These are phyloP conservation scores for Magallana nippona DNA, from an alignment of 2,888 invertebrate species.

Conservation along the genomic window DNA sequence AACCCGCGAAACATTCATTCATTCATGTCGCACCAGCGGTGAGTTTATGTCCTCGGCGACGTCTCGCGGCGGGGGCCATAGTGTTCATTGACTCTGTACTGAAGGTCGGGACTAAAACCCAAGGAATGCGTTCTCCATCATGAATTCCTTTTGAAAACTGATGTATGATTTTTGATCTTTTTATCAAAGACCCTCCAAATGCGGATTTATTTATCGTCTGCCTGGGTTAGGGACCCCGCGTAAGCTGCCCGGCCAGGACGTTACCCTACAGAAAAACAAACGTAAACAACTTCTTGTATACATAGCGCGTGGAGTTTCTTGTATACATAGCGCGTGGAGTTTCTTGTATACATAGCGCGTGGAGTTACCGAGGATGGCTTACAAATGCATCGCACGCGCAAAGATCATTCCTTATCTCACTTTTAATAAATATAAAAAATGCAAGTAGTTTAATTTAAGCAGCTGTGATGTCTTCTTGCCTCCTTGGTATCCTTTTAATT, in stretches of 20 bases:
- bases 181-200: not conserved
- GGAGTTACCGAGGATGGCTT: too few species aligned
- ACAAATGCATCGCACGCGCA: too few species aligned
- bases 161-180: slow-evolving; percentile 21
- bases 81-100: not conserved
- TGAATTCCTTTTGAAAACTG: slow-evolving; percentile 11
- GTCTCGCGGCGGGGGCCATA: not conserved
- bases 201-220: not conserved
- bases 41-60: not conserved
- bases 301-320: too few species aligned
- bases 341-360: not conserved
- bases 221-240: not conserved
- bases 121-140: slow-evolving; percentile 10
- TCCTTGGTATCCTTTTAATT: too few species aligned
- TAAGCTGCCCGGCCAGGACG: not conserved
- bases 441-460: too few species aligned
- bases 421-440: too few species aligned
- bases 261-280: not conserved
- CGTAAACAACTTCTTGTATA: not conserved
- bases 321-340: not conserved
- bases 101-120: not conserved
- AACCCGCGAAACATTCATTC: not conserved
- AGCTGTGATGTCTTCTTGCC: too few species aligned
- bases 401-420: too few species aligned
- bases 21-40: not conserved